phyloP scores from a whole-genome alignment of 2,888 invertebrate genomes.

The Tetramorium bicarinatum region DNA sequence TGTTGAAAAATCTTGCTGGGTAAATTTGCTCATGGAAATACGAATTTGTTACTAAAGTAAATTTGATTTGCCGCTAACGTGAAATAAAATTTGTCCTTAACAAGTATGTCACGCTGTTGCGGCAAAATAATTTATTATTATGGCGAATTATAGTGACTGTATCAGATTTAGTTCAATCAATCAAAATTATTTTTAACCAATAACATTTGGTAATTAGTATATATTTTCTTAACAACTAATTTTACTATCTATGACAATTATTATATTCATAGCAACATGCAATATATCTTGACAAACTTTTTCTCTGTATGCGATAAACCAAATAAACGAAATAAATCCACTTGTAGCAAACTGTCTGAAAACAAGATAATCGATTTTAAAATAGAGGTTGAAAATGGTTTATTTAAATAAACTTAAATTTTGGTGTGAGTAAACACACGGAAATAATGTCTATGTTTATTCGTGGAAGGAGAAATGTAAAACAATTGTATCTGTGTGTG shows the following conservation, averaged over 20 bases:
- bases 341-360: neutral
- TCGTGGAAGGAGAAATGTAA: neutral
- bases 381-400: neutral
- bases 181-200: neutral
- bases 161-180: neutral
- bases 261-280: neutral
- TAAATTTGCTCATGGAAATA: neutral
- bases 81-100: neutral
- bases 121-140: neutral
- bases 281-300: neutral
- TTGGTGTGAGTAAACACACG: neutral
- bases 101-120: neutral
- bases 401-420: neutral
- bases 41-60: slow-evolving; percentile 4
- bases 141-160: neutral
- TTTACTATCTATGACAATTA: neutral
- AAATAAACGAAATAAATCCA: slow-evolving; percentile 1
- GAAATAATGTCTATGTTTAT: slow-evolving; percentile 17
- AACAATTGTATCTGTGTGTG: neutral
- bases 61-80: neutral
- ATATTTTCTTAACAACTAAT: neutral
- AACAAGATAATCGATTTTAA: neutral
- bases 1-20: neutral
- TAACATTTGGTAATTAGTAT: neutral
- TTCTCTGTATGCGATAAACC: neutral